Percentiles rank a stretch among this genome's conserved stretches.
Conservation (phyloP, 2,888 invertebrate genomes). For the Resseliella maxima region DNA sequence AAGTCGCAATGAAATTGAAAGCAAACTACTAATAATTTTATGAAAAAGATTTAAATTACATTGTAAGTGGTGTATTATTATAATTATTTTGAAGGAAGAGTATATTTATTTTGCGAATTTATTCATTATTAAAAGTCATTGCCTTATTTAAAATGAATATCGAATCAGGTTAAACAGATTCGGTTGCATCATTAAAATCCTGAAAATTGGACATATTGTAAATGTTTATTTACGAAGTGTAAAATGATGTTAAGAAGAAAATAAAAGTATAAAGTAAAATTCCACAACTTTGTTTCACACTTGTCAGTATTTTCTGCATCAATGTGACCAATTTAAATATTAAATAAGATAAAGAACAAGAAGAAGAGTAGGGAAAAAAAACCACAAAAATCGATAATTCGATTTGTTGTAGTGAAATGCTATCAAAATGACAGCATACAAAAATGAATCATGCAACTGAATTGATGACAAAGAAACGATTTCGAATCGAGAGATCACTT, state of each 20-base stretch:
- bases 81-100: not conserved
- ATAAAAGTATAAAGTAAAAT: not conserved
- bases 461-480: not conserved
- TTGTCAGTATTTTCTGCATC: not conserved
- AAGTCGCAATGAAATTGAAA: not conserved
- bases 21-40: not conserved
- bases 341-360: not conserved
- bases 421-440: not conserved
- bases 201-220: too few relatives aligned
- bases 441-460: constrained; percentile 16
- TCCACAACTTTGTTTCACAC: not conserved
- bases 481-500: not conserved
- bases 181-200: too few relatives aligned
- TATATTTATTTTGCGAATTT: not conserved
- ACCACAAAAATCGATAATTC: not conserved
- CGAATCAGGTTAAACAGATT: constrained; percentile 47
- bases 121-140: constrained; percentile 3
- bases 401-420: not conserved
- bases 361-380: not conserved
- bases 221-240: not conserved
- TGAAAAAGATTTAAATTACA: not conserved
- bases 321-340: not conserved
- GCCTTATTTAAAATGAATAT: constrained; percentile 18
- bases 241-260: not conserved
- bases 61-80: not conserved